Percentiles rank a stretch among this genome's conserved stretches.
Conservation (phyloP, 2,797 vertebrate genomes). For the Petrocephalus schoutedeni region DNA sequence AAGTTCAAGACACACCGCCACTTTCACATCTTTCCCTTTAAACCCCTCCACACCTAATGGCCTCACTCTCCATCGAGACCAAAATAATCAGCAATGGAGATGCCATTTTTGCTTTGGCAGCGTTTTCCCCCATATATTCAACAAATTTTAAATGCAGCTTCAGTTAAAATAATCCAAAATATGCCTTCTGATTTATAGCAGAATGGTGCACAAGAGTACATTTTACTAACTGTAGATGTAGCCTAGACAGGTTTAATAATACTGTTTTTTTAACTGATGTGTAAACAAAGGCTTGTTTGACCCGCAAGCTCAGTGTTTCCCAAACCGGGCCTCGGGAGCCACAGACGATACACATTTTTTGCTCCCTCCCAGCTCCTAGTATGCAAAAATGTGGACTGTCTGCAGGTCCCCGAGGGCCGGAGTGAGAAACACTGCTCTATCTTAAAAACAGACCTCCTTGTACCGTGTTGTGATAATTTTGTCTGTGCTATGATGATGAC, state of each 20-base stretch:
- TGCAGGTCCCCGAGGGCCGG: background rate
- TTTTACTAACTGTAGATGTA: background rate
- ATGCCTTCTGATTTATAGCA: background rate
- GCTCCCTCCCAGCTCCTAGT: background rate
- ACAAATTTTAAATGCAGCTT: background rate
- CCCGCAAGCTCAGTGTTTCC: background rate
- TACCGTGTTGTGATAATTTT: background rate
- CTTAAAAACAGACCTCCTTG: background rate
- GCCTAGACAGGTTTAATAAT: background rate
- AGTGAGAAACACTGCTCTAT: background rate
- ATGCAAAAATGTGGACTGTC: background rate
- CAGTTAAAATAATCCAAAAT: background rate
- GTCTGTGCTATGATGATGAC: background rate
- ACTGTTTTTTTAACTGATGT: background rate
- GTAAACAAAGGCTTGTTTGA: background rate
- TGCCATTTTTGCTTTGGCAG: background rate
- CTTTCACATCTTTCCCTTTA: background rate
- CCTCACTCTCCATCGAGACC: background rate
- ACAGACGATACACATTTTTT: background rate
- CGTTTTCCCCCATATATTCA: background rate
- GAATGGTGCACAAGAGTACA: background rate
- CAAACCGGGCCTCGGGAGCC: background rate
- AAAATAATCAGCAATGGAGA: background rate
- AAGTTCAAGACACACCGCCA: background rate
- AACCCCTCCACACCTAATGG: background rate